phyloP scores from a whole-genome alignment of 1,140 invertebrate genomes.

The Chrysoperla carnea region DNA sequence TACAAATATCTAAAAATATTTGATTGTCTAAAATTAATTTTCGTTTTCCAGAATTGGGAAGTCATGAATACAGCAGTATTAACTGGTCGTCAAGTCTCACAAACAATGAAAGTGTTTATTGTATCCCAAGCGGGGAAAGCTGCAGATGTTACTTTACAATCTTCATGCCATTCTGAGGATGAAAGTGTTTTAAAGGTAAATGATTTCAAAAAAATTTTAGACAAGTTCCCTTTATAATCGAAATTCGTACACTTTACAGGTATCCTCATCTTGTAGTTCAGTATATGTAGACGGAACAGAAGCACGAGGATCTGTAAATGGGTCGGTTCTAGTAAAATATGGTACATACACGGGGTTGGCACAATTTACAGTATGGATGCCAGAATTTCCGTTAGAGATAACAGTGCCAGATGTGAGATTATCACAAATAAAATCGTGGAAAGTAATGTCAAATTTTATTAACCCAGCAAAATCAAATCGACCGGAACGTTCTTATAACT shows the following conservation, averaged over 20 bases:
- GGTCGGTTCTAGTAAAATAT: constrained; percentile 85
- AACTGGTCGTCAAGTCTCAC: constrained; percentile 82
- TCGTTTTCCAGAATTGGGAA: constrained; percentile 69
- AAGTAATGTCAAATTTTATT: constrained; percentile 27
- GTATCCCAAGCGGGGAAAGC: constrained; percentile 86
- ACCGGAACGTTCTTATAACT: constrained; percentile 34
- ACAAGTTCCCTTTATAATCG: background rate
- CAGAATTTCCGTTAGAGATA: constrained; percentile 82
- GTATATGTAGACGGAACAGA: constrained; percentile 95
- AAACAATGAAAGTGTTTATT: constrained; percentile 89
- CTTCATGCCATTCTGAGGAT: constrained; percentile 86
- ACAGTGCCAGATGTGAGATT: constrained; percentile 73
- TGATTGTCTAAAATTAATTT: background rate
- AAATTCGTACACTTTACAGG: constrained; percentile 31
- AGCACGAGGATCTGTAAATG: constrained; percentile 84
- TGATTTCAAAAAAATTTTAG: background rate
- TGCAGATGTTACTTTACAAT: constrained; percentile 87
- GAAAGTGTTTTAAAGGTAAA: constrained; percentile 88
- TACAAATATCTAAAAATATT: background rate
- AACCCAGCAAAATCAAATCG: constrained; percentile 24
- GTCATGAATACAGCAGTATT: constrained; percentile 91
- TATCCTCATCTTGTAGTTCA: constrained; percentile 88
- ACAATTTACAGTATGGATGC: constrained; percentile 91
- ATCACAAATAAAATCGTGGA: constrained; percentile 80
- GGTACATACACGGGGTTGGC: constrained; percentile 77